These are phyloP conservation scores for Platycheirus albimanus DNA, from an alignment of 2,888 invertebrate species.

Conservation along the genomic window DNA sequence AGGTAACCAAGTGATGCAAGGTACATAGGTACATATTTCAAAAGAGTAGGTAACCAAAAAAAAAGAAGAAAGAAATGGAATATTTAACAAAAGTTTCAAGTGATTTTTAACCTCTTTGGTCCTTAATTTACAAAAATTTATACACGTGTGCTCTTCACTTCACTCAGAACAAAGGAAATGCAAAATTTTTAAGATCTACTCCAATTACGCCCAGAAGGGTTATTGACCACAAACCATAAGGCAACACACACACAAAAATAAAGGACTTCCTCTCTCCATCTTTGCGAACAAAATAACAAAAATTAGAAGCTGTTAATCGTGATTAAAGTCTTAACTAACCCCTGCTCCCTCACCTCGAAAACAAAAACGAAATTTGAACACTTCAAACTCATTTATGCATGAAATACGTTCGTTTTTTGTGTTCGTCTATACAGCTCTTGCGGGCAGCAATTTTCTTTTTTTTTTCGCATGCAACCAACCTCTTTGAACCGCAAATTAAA, in stretches of 20 bases:
- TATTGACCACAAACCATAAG: conserved; percentile 51
- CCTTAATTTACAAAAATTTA: not conserved
- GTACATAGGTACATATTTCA: conserved; percentile 40
- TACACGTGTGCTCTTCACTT: no score
- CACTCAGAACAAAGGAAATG: conserved; percentile 22
- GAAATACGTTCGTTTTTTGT: conserved; percentile 27
- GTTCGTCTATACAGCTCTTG: not conserved
- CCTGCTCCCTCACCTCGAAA: not conserved
- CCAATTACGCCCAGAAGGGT: conserved; percentile 42
- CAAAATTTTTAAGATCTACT: conserved; percentile 24
- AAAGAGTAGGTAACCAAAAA: conserved; percentile 43
- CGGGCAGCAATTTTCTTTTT: conserved; percentile 32
- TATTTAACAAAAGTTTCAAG: not conserved
- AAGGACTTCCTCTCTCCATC: conserved; percentile 43
- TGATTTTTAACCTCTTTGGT: not conserved
- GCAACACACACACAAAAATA: conserved; percentile 41
- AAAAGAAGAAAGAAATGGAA: not conserved
- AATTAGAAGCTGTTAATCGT: conserved; percentile 13
- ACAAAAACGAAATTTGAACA: conserved; percentile 6
- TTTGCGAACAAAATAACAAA: no score
- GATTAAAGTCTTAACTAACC: conserved; percentile 32
- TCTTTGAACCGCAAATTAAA: conserved; percentile 29
- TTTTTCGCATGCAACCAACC: conserved; percentile 37
- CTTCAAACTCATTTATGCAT: conserved; percentile 39
- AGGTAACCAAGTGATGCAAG: no score